Evolutionary conservation across 2,797 vertebrate species (phyloP).

Genomic region (Peromyscus aztecus): DNA sequence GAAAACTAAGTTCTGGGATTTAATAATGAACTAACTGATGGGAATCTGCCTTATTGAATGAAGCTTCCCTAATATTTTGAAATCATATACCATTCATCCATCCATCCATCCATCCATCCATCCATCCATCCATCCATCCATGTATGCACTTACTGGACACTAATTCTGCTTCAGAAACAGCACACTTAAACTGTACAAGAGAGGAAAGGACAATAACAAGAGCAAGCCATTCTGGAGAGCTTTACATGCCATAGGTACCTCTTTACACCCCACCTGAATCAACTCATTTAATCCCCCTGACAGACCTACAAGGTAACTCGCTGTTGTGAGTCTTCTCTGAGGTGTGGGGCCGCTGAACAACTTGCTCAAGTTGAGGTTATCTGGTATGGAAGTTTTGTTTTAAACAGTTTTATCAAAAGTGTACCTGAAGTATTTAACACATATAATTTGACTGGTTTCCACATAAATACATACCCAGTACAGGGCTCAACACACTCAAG

Average conservation of each 20-base stretch:
- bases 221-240: background rate
- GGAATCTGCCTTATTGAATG: background rate
- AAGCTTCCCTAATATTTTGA: slow-evolving; percentile 25
- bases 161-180: background rate
- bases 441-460: background rate
- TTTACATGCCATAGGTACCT: background rate
- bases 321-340: background rate
- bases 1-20: slow-evolving; percentile 31
- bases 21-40: slow-evolving; percentile 25
- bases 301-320: rapidly evolving
- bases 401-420: background rate
- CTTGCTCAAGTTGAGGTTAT: background rate
- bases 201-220: background rate
- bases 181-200: background rate
- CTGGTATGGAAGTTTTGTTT: background rate
- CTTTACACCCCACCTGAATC: slow-evolving; percentile 12
- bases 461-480: background rate
- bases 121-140: background rate
- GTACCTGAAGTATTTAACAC: background rate
- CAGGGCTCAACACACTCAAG: slow-evolving; percentile 2
- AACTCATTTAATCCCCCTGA: background rate
- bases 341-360: background rate
- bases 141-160: background rate
- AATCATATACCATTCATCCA: background rate
- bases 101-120: background rate